A percentile compares a stretch with the other conserved stretches of the same genome.
phyloP scores from a whole-genome alignment of 2,797 vertebrate species.

The Falco berigora region DNA sequence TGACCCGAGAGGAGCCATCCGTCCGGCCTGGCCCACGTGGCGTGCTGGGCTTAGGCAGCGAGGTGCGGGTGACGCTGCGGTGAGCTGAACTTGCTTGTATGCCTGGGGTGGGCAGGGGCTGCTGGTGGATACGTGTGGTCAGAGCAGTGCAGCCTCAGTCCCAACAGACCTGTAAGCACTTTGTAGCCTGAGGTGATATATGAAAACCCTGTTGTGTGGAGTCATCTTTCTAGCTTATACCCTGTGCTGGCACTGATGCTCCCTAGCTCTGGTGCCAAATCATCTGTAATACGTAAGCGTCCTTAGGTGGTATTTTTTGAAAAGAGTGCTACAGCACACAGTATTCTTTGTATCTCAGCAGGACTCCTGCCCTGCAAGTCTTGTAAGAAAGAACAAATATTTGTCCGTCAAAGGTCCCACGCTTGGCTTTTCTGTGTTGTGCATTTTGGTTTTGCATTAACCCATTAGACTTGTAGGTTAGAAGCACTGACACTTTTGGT shows the following conservation, averaged over 20 bases:
- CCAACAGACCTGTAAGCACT: slow-evolving; percentile 25
- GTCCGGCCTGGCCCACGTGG: neutral
- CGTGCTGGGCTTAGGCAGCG: neutral
- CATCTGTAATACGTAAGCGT: neutral
- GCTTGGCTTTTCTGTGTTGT: slow-evolving; percentile 45
- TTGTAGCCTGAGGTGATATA: slow-evolving; percentile 25
- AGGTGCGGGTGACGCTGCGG: neutral
- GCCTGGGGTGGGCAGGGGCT: neutral
- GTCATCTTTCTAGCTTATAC: neutral
- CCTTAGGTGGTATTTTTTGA: slow-evolving; percentile 39
- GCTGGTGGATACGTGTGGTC: neutral
- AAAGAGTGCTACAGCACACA: slow-evolving; percentile 37
- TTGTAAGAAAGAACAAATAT: slow-evolving; percentile 49
- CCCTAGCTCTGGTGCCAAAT: slow-evolving; percentile 43
- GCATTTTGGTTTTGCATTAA: slow-evolving; percentile 20
- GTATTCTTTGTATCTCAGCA: slow-evolving; percentile 54
- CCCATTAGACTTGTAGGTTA: neutral
- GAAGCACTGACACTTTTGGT: slow-evolving; percentile 64
- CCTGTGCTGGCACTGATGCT: slow-evolving; percentile 41
- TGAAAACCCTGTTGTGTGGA: neutral
- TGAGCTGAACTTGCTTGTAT: neutral
- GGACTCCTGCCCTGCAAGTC: slow-evolving; percentile 33
- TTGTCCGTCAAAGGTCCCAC: slow-evolving; percentile 51
- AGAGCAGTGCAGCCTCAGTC: slow-evolving; percentile 12
- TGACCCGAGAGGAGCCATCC: neutral